A percentile compares a stretch with the other conserved stretches of the same genome.
phyloP scores from a whole-genome alignment of 2,888 invertebrate species.

The Pteria penguin region DNA sequence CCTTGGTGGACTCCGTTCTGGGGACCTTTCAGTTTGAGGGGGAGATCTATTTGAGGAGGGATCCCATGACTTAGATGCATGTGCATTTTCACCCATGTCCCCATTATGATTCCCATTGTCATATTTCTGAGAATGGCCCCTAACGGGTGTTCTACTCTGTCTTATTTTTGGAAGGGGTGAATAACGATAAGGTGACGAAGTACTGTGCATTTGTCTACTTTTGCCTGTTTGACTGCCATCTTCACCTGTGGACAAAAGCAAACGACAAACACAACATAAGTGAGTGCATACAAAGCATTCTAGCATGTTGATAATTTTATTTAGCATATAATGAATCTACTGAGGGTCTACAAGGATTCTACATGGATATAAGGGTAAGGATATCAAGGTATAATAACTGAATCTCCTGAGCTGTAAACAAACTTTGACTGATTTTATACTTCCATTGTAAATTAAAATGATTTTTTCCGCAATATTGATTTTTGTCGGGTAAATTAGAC shows the following conservation, averaged over 20 bases:
- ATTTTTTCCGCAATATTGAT: too few relatives aligned
- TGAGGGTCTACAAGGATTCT: too few relatives aligned
- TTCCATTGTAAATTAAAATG: too few relatives aligned
- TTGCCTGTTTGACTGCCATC: conserved; percentile 54
- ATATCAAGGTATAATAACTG: too few relatives aligned
- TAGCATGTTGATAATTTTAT: too few relatives aligned
- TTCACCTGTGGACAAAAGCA: conserved; percentile 60
- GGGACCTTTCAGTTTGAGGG: conserved; percentile 16
- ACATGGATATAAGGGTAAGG: too few relatives aligned
- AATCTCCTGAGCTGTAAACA: too few relatives aligned
- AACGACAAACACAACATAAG: conserved; percentile 15
- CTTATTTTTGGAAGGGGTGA: conserved; percentile 44
- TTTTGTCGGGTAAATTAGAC: too few relatives aligned
- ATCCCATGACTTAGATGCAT: neutral
- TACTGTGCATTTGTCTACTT: conserved; percentile 50
- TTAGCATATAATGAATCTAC: too few relatives aligned
- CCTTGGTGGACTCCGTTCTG: conserved; percentile 8
- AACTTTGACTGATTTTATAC: too few relatives aligned
- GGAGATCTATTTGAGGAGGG: conserved; percentile 18
- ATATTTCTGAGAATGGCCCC: conserved; percentile 6
- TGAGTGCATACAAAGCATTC: conserved; percentile 7
- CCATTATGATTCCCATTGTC: conserved; percentile 17
- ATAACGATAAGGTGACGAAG: conserved; percentile 41
- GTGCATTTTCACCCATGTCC: neutral
- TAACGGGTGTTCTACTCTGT: neutral